A percentile compares a stretch with the other conserved stretches of the same genome.
Evolutionary conservation across 2,113 vertebrate genomes (phyloP).

Genomic region (Marmota flaviventris): DNA sequence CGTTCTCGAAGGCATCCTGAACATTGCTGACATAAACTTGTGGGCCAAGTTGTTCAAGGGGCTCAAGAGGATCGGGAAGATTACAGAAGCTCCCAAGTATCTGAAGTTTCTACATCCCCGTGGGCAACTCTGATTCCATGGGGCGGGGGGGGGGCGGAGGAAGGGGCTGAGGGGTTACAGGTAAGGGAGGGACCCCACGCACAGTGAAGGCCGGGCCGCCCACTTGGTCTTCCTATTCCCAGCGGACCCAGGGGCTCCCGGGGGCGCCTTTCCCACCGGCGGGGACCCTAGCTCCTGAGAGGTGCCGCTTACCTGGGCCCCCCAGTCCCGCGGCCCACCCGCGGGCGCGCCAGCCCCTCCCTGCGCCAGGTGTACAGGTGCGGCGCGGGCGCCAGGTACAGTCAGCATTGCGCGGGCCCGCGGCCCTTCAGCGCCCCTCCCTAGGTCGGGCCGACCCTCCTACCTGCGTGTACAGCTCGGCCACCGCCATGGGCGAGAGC

Average conservation of each 20-base stretch:
- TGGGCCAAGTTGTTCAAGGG: background rate
- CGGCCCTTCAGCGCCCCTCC: background rate
- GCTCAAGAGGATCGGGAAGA: background rate
- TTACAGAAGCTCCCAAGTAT: background rate
- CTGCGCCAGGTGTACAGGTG: slow-evolving; percentile 21
- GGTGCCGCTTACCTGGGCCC: background rate
- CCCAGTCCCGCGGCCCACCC: too few relatives aligned
- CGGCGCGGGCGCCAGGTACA: background rate
- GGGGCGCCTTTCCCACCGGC: background rate
- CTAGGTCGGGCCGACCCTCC: slow-evolving; percentile 15
- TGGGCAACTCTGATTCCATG: background rate
- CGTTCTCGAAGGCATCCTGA: background rate
- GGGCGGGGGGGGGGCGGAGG: background rate
- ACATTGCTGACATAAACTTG: too few relatives aligned
- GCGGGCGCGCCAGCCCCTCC: background rate
- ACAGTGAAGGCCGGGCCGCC: too few relatives aligned
- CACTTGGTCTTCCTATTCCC: too few relatives aligned
- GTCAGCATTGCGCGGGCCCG: background rate
- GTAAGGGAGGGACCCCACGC: too few relatives aligned
- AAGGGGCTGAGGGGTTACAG: background rate
- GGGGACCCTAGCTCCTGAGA: background rate
- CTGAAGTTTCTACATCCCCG: background rate
- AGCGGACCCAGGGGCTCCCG: too few relatives aligned
- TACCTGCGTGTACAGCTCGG: slow-evolving; percentile 96
- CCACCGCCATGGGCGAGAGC: slow-evolving; percentile 90